phyloP scores from a whole-genome alignment of 2,113 vertebrate genomes.

The Phylloscopus whistleri region DNA sequence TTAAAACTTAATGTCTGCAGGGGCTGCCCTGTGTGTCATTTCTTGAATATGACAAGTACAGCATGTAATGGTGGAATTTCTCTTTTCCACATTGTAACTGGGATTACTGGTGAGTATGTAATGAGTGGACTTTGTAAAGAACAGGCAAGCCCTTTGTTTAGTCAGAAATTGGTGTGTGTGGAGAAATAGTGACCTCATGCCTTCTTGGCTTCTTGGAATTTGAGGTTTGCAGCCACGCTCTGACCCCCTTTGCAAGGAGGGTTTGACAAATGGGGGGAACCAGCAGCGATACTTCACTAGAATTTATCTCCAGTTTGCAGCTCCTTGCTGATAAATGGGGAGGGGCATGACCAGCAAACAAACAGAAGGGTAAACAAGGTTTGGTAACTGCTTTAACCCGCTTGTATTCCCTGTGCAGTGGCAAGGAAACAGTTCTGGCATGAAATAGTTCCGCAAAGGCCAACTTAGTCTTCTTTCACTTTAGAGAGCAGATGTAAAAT shows the following conservation, averaged over 20 bases:
- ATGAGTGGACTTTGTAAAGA: background rate
- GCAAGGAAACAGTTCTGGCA: background rate
- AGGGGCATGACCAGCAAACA: background rate
- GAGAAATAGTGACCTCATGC: background rate
- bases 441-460: background rate
- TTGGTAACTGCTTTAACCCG: background rate
- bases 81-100: background rate
- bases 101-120: background rate
- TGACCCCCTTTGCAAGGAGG: background rate
- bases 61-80: background rate
- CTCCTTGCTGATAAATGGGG: background rate
- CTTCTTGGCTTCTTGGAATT: background rate
- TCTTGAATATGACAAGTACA: background rate
- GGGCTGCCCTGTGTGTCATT: background rate
- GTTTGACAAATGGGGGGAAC: background rate
- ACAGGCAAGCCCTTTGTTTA: background rate
- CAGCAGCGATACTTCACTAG: background rate
- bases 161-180: background rate
- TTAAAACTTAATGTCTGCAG: background rate
- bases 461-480: background rate
- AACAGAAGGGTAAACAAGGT: background rate
- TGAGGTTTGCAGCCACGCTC: background rate
- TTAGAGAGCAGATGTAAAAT: background rate
- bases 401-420: background rate
- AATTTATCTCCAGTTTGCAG: background rate